phyloP scores from a whole-genome alignment of 2,888 invertebrate species.

The Drosophila mimica region DNA sequence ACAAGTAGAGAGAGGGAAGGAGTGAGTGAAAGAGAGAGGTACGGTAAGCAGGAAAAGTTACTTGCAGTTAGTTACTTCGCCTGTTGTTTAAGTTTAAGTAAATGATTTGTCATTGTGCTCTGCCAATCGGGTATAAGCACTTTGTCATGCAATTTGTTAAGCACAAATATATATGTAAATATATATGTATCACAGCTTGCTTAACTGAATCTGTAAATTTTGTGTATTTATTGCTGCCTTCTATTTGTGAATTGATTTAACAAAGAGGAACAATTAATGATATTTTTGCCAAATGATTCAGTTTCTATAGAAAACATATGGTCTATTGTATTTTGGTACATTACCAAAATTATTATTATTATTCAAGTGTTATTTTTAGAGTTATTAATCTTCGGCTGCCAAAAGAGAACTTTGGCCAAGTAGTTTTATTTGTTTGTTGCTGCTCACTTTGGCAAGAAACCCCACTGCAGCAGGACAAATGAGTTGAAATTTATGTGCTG shows the following conservation, averaged over 20 bases:
- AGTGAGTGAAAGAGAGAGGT: background rate
- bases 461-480: constrained; percentile 54
- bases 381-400: constrained; percentile 13
- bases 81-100: constrained; percentile 42
- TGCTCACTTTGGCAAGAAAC: constrained; percentile 61
- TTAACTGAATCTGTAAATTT: background rate
- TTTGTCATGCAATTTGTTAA: background rate
- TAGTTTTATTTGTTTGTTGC: constrained; percentile 58
- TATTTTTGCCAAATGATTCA: background rate
- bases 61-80: constrained; percentile 43
- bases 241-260: background rate
- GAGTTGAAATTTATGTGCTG: constrained; percentile 66
- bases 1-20: constrained; percentile 5
- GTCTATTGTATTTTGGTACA: background rate
- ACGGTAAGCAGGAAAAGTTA: background rate
- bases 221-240: too few relatives aligned
- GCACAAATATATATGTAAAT: background rate
- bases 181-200: background rate
- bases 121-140: constrained; percentile 13
- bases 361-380: background rate
- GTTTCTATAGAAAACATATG: background rate
- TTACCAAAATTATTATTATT: background rate
- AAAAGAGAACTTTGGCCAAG: background rate
- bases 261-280: rapidly evolving
- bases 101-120: constrained; percentile 45